Evolutionary conservation across 2,888 invertebrate genomes (phyloP), one percentile per base, ranked within the genome.

Genomic region (Drosophila mayaguana): DNA sequence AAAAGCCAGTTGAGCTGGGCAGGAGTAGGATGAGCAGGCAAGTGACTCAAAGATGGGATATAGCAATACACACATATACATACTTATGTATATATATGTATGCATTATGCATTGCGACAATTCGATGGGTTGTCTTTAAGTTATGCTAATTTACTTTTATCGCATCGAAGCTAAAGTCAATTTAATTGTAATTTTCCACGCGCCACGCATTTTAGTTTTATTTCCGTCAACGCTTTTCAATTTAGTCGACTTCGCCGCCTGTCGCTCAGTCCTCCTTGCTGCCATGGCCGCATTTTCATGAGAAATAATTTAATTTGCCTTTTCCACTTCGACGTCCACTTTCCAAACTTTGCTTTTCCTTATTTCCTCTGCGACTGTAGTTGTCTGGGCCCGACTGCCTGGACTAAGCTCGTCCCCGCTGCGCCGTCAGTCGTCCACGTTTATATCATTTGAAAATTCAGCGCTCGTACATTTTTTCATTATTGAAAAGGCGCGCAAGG

Each of bases 81-180:
- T 16, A 28, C 11, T 18, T 3, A 22, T n/a, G 16, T 43, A 28
- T 38, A 18, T 11, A 20, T 28, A 28, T 28, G 28, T 28, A 0
- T 28, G 32, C 32, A 32, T 28, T 28, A 8, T n/a, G n/a, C 32
- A 11, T 32, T 32, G 71, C n/a, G 54, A 40, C 45, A 73, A 70
- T 74, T 68, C 72, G 76, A 78, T 80, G 83, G 70, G 48, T 22
- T 80, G 79, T 62, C 72, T 86, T 78, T 80, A 89, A 91, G 83
- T 91, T 90, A 91, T 91, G 91, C 88, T 91, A 90, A 91, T 91
- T 90, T 89, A 82, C 82, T 91, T 91, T 91, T 86, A 90, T 89
- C 89, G 89, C 82, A 75, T 77, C 76, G 71, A 67, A 78, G 78
- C 76, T 65, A 78, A 86, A 90, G 82, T 89, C 83, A 90, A 89